Base-by-base conservation (phyloP, 2,797 vertebrate genomes). In the Lutjanus argentimaculatus region DNA sequence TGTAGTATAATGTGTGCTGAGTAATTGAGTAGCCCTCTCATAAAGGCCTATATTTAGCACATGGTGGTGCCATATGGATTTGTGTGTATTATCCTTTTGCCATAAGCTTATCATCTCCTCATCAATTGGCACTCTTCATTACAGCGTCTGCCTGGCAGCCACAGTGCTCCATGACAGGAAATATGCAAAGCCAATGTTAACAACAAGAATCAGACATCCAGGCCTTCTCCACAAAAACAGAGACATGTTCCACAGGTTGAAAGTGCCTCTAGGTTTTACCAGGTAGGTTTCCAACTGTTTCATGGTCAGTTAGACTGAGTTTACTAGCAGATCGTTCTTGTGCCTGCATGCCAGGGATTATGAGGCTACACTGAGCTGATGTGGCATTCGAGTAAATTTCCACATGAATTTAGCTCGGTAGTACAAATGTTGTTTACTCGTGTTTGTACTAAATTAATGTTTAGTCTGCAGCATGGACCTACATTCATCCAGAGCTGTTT, bases 201-300 rank as follows among this genome's bases (percentile, higher is more conserved):
- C 68, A 25, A 43, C 49, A 30, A 70, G 55, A 75, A 13, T 49
- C 62, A 74, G 64, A 61, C 14, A 9, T 59, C 40, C 63, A 51
- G 73, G 80, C 69, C 69, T 52, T 62, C 75, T 2, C 74, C 25
- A 11, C 40, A 56, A 46, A 79, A 68, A 40, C 77, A 65, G 46
- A 77, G 61, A 46, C 69, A 94, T 94, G 91, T 85, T 92, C 22
- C 87, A 89, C 42, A 91, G 87, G 77, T 36, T 93, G 56, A 93
- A 84, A 82, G 70, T 91, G 79, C 92, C 90, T 81, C 82, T 92
- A 14, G 63, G 83, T 36, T 91, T 91, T 74, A 89, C 91, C 77
- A 93, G 93, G 92, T 94, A 92, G 7, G 93, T 87, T 72, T 56
- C 68, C 4, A 15, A 14, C 40, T 63, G 58, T 75, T 87, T 72